Base-by-base conservation (phyloP, 2,888 invertebrate species). In the Adela reaumurella region DNA sequence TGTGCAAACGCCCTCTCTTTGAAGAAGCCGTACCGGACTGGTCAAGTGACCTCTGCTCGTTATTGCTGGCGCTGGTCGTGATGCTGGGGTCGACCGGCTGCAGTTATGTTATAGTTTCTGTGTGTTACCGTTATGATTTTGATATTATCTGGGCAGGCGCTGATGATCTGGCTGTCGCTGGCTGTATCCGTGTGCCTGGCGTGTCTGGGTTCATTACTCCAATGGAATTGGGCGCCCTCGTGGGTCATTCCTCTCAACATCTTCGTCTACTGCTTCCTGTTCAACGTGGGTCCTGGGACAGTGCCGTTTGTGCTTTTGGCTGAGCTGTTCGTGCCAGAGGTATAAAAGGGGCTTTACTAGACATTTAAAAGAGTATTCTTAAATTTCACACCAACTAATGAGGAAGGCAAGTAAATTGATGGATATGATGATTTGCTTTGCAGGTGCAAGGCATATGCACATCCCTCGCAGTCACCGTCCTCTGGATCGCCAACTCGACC, bases 1-100 rank as follows among this genome's bases (percentile, higher is more conserved):
- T 76, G 3, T 76, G 81, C 54, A 80, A 83, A 0, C 74, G 79
- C 53, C 66, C 64, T 1, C 81, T 85, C 46, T 83, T 85, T 58
- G 58, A 63, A 1, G 62, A 74, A 47, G 74, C 85, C 0, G 82
- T 81, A 1, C 82, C 81, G 2, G 63, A 64, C 1, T 55, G 78
- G 1, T 74, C 74, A 0, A 69, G 83, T 0, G 70, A 82, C 45
- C 54, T 70, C 17, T 82, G 84, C 46, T 81, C 86, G 0, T 83
- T 87, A 0, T 61, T 84, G 17, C 79, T 88, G 5, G 86, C 84
- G 0, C 55, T 69, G 0, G 76, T 85, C 0, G 81, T 86, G 51
- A 62, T 83, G 1, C 42, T 62, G 2, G 83, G 83, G 0, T 68
- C 81, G 11, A 58, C 67, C 18, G 50, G 73, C 0, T n/a, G n/a